These are phyloP conservation scores for Pseudorasbora parva DNA, from an alignment of 2,113 vertebrate species.

Conservation along the genomic window DNA sequence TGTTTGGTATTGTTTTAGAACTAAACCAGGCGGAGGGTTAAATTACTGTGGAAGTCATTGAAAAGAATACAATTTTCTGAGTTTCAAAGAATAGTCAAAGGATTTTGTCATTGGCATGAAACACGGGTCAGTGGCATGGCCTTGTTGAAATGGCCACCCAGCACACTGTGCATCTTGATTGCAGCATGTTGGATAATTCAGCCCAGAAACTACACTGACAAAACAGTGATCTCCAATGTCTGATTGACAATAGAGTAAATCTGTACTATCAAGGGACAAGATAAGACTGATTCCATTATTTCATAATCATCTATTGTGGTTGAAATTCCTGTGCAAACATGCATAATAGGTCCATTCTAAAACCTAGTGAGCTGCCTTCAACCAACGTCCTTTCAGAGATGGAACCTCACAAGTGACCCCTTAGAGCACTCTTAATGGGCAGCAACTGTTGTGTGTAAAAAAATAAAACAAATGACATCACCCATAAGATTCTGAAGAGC, in stretches of 20 bases:
- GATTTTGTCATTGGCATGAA: slow-evolving; percentile 8
- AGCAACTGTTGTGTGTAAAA: too few species aligned
- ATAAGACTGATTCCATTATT: slow-evolving; percentile 21
- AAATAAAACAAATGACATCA: too few species aligned
- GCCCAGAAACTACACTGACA: not conserved
- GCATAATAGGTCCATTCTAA: not conserved
- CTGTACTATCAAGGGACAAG: not conserved
- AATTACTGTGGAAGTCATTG: not conserved
- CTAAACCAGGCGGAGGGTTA: not conserved
- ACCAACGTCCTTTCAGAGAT: not conserved
- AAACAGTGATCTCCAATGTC: slow-evolving; percentile 15
- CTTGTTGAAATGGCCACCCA: slow-evolving; percentile 9
- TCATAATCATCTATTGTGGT: slow-evolving; percentile 21
- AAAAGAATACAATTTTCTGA: not conserved
- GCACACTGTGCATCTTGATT: not conserved
- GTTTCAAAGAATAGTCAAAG: slow-evolving; percentile 3
- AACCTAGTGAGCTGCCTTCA: not conserved
- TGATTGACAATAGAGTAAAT: not conserved
- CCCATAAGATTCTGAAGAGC: too few species aligned
- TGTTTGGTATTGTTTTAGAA: slow-evolving; percentile 31
- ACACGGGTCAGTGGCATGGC: not conserved
- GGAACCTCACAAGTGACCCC: not conserved
- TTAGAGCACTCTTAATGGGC: not conserved
- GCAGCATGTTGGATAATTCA: slow-evolving; percentile 18
- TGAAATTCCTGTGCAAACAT: not conserved